Percentiles rank a stretch among this genome's conserved stretches.
phyloP scores from a whole-genome alignment of 2,113 vertebrate genomes.

The Vidua macroura region DNA sequence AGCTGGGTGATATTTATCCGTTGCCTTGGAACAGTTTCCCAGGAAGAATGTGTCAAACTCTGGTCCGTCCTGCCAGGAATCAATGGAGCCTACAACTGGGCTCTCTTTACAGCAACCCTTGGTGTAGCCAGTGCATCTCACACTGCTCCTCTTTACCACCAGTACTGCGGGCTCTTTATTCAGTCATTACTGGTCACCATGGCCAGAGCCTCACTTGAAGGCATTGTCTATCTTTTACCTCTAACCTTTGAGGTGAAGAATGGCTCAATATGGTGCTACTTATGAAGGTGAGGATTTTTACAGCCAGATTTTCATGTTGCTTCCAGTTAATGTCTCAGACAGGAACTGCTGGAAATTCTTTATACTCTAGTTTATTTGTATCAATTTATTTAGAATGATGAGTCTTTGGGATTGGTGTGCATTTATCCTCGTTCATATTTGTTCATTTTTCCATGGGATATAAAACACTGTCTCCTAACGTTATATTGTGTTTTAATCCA shows the following conservation, averaged over 20 bases:
- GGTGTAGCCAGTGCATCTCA: not conserved
- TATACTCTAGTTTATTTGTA: not conserved
- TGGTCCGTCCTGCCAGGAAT: not conserved
- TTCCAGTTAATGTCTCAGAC: not conserved
- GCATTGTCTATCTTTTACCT: not conserved
- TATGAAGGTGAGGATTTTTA: not conserved
- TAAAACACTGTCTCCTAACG: not conserved
- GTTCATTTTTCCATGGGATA: not conserved
- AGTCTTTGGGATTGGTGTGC: not conserved
- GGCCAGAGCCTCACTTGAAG: not conserved
- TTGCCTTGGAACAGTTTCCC: not conserved
- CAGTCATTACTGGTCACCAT: not conserved
- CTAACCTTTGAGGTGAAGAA: not conserved
- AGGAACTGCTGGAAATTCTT: not conserved
- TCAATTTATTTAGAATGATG: not conserved
- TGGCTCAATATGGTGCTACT: not conserved
- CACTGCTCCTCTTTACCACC: not conserved
- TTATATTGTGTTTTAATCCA: not conserved
- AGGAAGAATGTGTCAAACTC: not conserved
- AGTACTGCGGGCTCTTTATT: not conserved
- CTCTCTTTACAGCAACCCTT: not conserved
- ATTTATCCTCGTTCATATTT: not conserved
- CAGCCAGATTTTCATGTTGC: not conserved
- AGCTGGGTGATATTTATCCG: not conserved
- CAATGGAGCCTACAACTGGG: not conserved